These are phyloP conservation scores for Diacarnus erythraeanus DNA, from an alignment of 37 sponge, comb jelly and placozoan genomes.

Conservation along the genomic window DNA sequence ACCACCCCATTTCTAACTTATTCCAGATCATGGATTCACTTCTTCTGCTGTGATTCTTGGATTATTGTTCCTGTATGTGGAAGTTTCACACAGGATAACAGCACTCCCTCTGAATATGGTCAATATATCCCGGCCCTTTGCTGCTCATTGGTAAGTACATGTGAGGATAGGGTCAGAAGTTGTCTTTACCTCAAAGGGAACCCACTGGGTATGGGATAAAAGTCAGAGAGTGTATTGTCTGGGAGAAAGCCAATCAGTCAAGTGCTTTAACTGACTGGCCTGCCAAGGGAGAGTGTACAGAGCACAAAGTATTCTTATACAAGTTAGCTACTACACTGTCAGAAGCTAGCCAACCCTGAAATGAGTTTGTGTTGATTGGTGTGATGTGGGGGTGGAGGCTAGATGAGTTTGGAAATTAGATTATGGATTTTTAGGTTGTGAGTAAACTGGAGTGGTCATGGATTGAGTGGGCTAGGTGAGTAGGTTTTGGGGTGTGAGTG, in stretches of 20 bases:
- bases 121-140: constrained; percentile 59
- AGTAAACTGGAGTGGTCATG: not conserved
- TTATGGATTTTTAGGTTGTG: not conserved
- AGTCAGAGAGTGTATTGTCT: not conserved
- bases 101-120: constrained; percentile 15
- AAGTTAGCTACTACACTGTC: too few species aligned
- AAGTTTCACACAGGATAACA: constrained; percentile 34
- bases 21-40: constrained; percentile 30
- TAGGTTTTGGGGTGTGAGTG: not conserved
- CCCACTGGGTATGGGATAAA: too few species aligned
- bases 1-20: not conserved
- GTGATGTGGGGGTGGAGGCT: not conserved
- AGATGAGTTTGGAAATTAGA: not conserved
- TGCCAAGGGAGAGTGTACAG: not conserved
- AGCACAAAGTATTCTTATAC: too few species aligned
- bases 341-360: too few species aligned
- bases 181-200: too few species aligned
- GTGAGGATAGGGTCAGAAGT: not conserved
- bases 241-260: too few species aligned
- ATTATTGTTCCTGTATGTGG: constrained; percentile 56
- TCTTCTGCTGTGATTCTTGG: constrained; percentile 36
- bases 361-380: too few species aligned
- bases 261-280: too few species aligned
- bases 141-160: constrained; percentile 68
- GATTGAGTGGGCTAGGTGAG: not conserved